Conservation (phyloP, 2,113 vertebrate genomes). For the Dissostichus mawsoni region DNA sequence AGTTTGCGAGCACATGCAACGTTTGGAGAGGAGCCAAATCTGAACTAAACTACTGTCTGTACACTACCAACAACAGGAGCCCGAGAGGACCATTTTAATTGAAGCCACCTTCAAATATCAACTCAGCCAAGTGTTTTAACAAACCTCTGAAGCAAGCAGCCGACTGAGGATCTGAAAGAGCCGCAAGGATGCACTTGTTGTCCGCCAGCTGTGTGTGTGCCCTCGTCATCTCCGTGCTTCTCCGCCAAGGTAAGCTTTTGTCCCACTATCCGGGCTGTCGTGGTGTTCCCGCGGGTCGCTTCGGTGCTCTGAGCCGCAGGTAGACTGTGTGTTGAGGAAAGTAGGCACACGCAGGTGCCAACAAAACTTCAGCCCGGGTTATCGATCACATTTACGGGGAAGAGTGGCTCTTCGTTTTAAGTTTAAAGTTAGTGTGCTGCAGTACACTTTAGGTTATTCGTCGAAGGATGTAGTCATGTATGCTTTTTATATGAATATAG, state of each 20-base stretch:
- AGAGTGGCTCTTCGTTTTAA: neutral
- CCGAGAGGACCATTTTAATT: slow-evolving; percentile 38
- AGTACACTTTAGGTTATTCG: neutral
- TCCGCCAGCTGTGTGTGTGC: slow-evolving; percentile 62
- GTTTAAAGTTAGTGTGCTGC: slow-evolving; percentile 9
- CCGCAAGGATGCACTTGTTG: slow-evolving; percentile 82
- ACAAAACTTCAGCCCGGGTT: slow-evolving; percentile 47
- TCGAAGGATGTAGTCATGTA: neutral
- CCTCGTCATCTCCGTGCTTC: slow-evolving; percentile 59
- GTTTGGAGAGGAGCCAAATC: slow-evolving; percentile 40
- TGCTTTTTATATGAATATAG: neutral
- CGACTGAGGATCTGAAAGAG: slow-evolving; percentile 53
- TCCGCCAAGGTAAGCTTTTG: slow-evolving; percentile 73
- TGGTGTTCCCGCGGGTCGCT: neutral
- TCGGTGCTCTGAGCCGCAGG: slow-evolving; percentile 11
- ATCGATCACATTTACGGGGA: slow-evolving; percentile 10
- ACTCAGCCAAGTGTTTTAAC: slow-evolving; percentile 36
- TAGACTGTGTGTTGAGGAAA: neutral
- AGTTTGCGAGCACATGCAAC: slow-evolving; percentile 66
- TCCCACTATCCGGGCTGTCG: neutral
- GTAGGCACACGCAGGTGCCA: slow-evolving; percentile 49
- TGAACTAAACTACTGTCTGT: slow-evolving; percentile 27
- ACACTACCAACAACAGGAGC: neutral
- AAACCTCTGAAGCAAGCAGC: slow-evolving; percentile 20
- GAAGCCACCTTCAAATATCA: neutral